Conservation (phyloP, 1,140 invertebrate genomes). For the Lordiphosa stackelbergi region DNA sequence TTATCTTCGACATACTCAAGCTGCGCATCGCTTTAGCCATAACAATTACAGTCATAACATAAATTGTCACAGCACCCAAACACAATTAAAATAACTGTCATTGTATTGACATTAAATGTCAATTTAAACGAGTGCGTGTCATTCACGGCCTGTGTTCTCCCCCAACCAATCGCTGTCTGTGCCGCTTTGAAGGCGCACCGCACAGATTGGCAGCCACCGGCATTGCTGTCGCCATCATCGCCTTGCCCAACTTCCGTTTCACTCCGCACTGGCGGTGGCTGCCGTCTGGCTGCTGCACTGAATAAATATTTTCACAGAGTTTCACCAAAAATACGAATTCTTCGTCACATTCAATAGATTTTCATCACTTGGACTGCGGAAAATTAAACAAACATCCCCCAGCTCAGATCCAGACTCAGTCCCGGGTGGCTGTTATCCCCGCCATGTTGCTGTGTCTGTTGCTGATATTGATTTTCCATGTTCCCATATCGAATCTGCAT, state of each 20-base stretch:
- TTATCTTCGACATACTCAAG: no score
- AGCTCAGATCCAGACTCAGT: slow-evolving; percentile 20
- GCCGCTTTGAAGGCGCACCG: background rate
- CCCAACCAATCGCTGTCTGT: background rate
- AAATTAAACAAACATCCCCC: slow-evolving; percentile 75
- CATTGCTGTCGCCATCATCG: slow-evolving; percentile 17
- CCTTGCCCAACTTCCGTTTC: slow-evolving; percentile 50
- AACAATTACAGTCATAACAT: slow-evolving; percentile 68
- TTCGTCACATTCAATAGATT: slow-evolving; percentile 68
- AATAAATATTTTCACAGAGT: slow-evolving; percentile 63
- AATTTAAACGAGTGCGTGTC: slow-evolving; percentile 75
- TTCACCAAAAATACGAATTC: slow-evolving; percentile 30
- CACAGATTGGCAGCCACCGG: slow-evolving; percentile 35
- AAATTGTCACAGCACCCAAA: slow-evolving; percentile 69
- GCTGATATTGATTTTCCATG: slow-evolving; percentile 61
- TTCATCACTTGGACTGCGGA: slow-evolving; percentile 68
- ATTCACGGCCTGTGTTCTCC: slow-evolving; percentile 43
- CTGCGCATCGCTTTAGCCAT: slow-evolving; percentile 24
- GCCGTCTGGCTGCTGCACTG: slow-evolving; percentile 26
- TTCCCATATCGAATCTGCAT: slow-evolving; percentile 8
- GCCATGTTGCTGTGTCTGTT: slow-evolving; percentile 18
- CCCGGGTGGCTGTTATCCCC: slow-evolving; percentile 15
- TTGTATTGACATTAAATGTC: slow-evolving; percentile 76
- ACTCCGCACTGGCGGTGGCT: slow-evolving; percentile 37
- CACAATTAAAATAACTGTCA: slow-evolving; percentile 76